A percentile compares a stretch with the other conserved stretches of the same genome.
phyloP scores from a whole-genome alignment of 2,113 vertebrate genomes.

The Perognathus longimembris region DNA sequence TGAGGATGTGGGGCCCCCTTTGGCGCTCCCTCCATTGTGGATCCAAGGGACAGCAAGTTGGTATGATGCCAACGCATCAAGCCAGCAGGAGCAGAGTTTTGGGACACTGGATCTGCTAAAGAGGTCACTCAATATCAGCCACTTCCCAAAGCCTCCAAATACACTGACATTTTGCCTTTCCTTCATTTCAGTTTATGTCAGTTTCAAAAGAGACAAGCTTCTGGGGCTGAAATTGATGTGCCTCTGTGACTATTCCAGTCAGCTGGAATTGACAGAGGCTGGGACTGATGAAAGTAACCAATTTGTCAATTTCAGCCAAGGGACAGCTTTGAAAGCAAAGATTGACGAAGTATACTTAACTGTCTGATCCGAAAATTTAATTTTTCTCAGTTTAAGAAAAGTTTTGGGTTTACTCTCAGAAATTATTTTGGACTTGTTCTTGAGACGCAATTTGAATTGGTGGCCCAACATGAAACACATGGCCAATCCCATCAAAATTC shows the following conservation, averaged over 20 bases:
- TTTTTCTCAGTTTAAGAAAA: slow-evolving; percentile 66
- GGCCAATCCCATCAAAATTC: slow-evolving; percentile 62
- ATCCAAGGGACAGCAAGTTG: not conserved
- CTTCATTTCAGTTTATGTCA: slow-evolving; percentile 68
- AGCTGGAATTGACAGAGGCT: slow-evolving; percentile 67
- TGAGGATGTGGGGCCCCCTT: not conserved
- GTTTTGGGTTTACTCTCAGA: slow-evolving; percentile 62
- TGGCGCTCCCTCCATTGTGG: not conserved
- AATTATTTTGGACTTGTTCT: slow-evolving; percentile 45
- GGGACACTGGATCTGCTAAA: not conserved
- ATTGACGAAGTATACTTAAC: slow-evolving; percentile 59
- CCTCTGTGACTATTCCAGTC: slow-evolving; percentile 48
- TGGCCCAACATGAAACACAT: slow-evolving; percentile 59
- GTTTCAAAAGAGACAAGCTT: slow-evolving; percentile 60
- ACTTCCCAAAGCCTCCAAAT: slow-evolving; percentile 29
- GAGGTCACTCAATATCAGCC: slow-evolving; percentile 43
- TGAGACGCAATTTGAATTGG: slow-evolving; percentile 31
- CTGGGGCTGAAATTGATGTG: slow-evolving; percentile 66
- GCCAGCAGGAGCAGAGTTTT: not conserved
- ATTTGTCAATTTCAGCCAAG: slow-evolving; percentile 74
- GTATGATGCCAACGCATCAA: not conserved
- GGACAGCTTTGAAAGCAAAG: slow-evolving; percentile 66
- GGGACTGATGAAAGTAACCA: slow-evolving; percentile 74
- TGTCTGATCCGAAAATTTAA: slow-evolving; percentile 63
- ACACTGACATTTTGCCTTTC: slow-evolving; percentile 14